These are phyloP conservation scores for Leistus spinibarbis DNA, from an alignment of 2,888 invertebrate species.

Conservation along the genomic window DNA sequence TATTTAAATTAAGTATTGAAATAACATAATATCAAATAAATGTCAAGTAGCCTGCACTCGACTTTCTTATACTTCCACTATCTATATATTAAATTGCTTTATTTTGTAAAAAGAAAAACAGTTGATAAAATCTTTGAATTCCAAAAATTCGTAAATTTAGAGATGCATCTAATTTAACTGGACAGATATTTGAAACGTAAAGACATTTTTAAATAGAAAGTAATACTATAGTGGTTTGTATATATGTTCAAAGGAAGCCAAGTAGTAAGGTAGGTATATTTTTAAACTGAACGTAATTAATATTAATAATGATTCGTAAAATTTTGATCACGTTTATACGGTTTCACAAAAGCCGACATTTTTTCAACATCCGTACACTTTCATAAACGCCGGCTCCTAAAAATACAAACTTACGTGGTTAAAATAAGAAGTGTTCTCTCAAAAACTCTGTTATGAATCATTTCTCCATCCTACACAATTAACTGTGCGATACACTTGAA, in stretches of 20 bases:
- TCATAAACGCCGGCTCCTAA: slow-evolving; percentile 27
- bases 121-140: too few species aligned
- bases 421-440: neutral
- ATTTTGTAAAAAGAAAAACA: too few species aligned
- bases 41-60: too few species aligned
- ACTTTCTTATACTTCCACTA: too few species aligned
- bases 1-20: too few species aligned
- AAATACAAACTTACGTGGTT: slow-evolving; percentile 27
- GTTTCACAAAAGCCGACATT: slow-evolving; percentile 20
- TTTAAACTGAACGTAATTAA: slow-evolving; percentile 1
- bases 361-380: slow-evolving; percentile 24
- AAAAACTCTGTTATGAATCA: neutral
- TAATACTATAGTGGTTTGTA: too few species aligned
- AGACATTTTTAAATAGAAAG: neutral
- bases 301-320: slow-evolving; percentile 15
- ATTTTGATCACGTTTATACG: slow-evolving; percentile 23
- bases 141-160: too few species aligned
- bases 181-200: neutral
- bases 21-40: too few species aligned
- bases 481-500: neutral
- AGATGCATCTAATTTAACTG: too few species aligned
- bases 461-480: neutral
- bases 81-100: too few species aligned
- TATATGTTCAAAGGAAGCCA: too few species aligned
- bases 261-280: too few species aligned